Percentiles rank a stretch among this genome's conserved stretches.
Conservation (phyloP, 2,113 vertebrate genomes). For the Psettodes erumei region DNA sequence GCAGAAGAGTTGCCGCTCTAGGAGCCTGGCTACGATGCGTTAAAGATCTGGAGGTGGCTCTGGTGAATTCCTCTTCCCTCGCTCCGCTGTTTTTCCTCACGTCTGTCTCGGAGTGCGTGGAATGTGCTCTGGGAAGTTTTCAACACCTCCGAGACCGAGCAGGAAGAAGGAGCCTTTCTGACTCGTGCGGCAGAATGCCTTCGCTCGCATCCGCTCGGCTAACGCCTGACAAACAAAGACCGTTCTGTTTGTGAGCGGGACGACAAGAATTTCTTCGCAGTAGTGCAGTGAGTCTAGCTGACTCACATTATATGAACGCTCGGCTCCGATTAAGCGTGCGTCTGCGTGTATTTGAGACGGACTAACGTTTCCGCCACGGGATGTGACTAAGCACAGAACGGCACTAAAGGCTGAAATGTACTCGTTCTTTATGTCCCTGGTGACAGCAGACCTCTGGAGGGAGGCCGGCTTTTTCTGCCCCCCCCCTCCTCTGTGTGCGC, state of each 20-base stretch:
- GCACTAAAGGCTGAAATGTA: neutral
- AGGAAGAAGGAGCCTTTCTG: constrained; percentile 72
- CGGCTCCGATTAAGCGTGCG: constrained; percentile 16
- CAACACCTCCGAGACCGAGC: constrained; percentile 78
- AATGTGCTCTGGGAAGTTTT: constrained; percentile 77
- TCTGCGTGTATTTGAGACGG: neutral
- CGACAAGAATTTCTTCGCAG: constrained; percentile 44
- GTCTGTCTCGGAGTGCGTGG: constrained; percentile 61
- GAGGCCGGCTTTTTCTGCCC: neutral
- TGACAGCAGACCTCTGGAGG: constrained; percentile 11
- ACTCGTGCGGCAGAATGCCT: constrained; percentile 62
- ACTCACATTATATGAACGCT: constrained; percentile 46
- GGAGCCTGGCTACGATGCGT: neutral
- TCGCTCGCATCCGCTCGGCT: constrained; percentile 64
- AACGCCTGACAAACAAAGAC: constrained; percentile 72
- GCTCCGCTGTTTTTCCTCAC: constrained; percentile 65
- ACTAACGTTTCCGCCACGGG: neutral
- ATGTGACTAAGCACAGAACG: neutral
- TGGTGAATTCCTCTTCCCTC: constrained; percentile 45
- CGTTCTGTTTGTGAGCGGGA: constrained; percentile 61
- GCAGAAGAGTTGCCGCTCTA: neutral
- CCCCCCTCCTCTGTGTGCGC: constrained; percentile 9
- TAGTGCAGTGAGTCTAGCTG: constrained; percentile 37
- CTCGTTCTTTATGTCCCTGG: constrained; percentile 11
- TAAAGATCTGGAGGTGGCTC: neutral